Conservation (phyloP, 2,888 invertebrate genomes). For the Deilephila elpenor region DNA sequence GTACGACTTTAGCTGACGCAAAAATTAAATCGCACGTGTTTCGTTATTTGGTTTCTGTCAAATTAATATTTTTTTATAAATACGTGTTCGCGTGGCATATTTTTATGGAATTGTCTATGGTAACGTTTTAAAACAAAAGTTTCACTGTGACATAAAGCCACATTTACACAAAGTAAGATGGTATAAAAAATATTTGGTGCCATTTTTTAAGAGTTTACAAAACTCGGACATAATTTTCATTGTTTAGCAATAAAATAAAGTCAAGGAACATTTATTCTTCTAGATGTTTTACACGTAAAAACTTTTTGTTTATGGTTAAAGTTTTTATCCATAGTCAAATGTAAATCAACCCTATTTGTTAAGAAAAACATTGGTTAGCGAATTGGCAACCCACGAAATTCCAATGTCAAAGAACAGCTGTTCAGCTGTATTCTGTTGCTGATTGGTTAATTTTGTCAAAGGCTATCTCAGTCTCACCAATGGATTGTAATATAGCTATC, state of each 20-base stretch:
- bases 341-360: neutral
- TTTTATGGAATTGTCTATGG: constrained; percentile 61
- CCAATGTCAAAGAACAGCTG: constrained; percentile 10
- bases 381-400: neutral
- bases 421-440: neutral
- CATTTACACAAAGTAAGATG: neutral
- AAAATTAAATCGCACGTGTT: constrained; percentile 56
- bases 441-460: neutral
- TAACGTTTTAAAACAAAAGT: constrained; percentile 34
- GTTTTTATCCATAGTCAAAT: neutral
- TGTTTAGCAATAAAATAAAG: too few species aligned
- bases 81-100: constrained; percentile 71
- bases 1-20: constrained; percentile 33
- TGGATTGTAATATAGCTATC: neutral
- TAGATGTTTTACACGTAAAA: neutral
- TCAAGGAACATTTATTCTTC: neutral
- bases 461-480: neutral
- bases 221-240: neutral
- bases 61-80: constrained; percentile 57
- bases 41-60: constrained; percentile 59
- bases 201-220: neutral
- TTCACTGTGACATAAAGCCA: constrained; percentile 26
- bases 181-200: neutral
- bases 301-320: neutral
- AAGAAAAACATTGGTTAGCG: too few species aligned